A percentile compares a stretch with the other conserved stretches of the same genome.
Conservation (phyloP, 2,113 vertebrate genomes). For the Erythrocercus mccallii region DNA sequence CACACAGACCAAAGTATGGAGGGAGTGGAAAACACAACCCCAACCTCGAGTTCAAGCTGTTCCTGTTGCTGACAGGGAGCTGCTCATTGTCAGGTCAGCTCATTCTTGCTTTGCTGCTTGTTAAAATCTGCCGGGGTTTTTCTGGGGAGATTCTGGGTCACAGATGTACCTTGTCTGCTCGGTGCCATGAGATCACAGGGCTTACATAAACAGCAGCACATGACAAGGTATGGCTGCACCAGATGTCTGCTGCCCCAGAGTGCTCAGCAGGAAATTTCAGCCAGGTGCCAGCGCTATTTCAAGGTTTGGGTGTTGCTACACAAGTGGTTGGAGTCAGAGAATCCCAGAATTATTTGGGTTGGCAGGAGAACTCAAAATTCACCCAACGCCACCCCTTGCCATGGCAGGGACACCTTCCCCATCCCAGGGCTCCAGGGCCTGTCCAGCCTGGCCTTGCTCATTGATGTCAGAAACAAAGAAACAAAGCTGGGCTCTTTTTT, state of each 20-base stretch:
- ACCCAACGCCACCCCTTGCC: background rate
- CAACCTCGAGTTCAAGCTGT: background rate
- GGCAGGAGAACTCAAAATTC: background rate
- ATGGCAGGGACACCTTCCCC: background rate
- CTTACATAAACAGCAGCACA: background rate
- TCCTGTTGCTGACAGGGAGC: background rate
- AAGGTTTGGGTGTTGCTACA: background rate
- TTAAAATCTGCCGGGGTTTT: background rate
- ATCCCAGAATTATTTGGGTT: background rate
- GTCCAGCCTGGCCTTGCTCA: background rate
- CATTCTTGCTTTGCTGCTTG: background rate
- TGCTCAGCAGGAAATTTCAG: background rate
- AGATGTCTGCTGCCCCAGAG: background rate
- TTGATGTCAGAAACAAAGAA: background rate
- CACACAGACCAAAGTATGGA: fast-evolving
- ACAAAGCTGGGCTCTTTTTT: background rate
- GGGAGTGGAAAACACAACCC: background rate
- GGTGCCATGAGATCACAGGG: background rate
- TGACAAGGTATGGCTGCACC: background rate
- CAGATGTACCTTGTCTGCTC: background rate
- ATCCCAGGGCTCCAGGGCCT: background rate
- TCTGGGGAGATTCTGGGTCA: background rate
- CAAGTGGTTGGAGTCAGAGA: background rate
- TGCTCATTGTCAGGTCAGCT: background rate
- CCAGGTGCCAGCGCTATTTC: background rate